A percentile compares a stretch with the other conserved stretches of the same genome.
Evolutionary conservation across 2,888 invertebrate species (phyloP).

Genomic region (Pammene fasciana): DNA sequence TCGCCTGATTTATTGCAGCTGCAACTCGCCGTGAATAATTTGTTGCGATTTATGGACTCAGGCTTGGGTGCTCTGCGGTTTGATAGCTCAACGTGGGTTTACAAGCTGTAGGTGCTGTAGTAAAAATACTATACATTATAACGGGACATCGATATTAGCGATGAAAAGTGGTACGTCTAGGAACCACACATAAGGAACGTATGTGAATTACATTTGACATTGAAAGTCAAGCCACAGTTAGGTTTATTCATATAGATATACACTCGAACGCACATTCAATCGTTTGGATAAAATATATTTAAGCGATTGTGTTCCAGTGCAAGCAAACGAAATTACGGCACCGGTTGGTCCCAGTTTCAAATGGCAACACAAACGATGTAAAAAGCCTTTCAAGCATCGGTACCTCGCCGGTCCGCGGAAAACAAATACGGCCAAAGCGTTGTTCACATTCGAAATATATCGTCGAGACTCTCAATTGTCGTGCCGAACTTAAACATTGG

Average conservation of each 20-base stretch:
- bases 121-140: too few species aligned
- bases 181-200: too few species aligned
- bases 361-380: constrained; percentile 49
- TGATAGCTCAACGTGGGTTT: constrained; percentile 15
- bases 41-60: constrained; percentile 66
- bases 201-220: too few species aligned
- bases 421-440: constrained; percentile 55
- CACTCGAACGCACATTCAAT: too few species aligned
- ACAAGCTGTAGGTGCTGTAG: not conserved
- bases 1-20: constrained; percentile 73
- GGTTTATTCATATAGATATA: too few species aligned
- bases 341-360: constrained; percentile 27
- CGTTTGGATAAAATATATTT: not conserved
- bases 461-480: constrained; percentile 78
- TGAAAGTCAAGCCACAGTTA: too few species aligned
- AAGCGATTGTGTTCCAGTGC: not conserved
- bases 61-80: constrained; percentile 42
- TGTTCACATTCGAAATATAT: constrained; percentile 56
- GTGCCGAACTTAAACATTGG: constrained; percentile 78
- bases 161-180: too few species aligned
- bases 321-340: constrained; percentile 5
- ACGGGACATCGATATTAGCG: too few species aligned
- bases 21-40: constrained; percentile 78
- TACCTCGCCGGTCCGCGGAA: constrained; percentile 44
- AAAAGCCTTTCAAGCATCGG: constrained; percentile 50